Evolutionary conservation across 2,888 invertebrate genomes (phyloP), one percentile per base, ranked within the genome.

Genomic region (Dendrolimus houi): DNA sequence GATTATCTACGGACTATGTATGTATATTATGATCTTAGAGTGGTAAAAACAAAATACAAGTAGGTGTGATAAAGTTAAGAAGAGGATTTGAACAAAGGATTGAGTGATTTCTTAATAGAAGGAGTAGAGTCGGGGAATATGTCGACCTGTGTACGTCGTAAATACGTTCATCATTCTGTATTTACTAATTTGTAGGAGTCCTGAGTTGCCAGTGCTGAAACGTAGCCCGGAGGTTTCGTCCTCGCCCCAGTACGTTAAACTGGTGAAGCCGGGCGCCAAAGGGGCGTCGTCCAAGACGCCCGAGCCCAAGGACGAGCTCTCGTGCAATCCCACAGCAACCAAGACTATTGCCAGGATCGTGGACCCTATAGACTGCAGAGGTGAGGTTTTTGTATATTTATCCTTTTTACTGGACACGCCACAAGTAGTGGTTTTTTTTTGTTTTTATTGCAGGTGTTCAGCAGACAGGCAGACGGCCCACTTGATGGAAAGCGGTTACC

Each of bases 241-340:
- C 55, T 82, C 83, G 12, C 87, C 87, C 57, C 92, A 92, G 68
- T 92, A 92, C 73, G 91, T 92, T 58, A 75, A 89, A 58, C 85
- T 92, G 75, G 82, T 81, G 60, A 79, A 62, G 58, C 79, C 66
- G 65, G 65, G 63, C 60, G 62, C 29, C 29, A 10, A 10, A 7
- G 47, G 0, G 47, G 9, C 47, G 61, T 57, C 60, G 17, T 68
- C 71, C 53, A 66, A 63, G 59, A 65, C 68, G 9, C 67, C 68
- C 1, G 74, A 72, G 53, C 64, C 64, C 7, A 63, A 64, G 52
- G 69, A 60, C 12, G 72, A 81, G 55, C 68, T 85, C 56, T 65
- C 72, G 12, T 65, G 83, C 55, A 91, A 88, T 71, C 91, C 91
- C 41, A 74, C 90, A 57, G 91, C 90, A 52, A 84, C 77, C 56